Conservation (phyloP, 2,888 invertebrate species). For the Arenicola marina region DNA sequence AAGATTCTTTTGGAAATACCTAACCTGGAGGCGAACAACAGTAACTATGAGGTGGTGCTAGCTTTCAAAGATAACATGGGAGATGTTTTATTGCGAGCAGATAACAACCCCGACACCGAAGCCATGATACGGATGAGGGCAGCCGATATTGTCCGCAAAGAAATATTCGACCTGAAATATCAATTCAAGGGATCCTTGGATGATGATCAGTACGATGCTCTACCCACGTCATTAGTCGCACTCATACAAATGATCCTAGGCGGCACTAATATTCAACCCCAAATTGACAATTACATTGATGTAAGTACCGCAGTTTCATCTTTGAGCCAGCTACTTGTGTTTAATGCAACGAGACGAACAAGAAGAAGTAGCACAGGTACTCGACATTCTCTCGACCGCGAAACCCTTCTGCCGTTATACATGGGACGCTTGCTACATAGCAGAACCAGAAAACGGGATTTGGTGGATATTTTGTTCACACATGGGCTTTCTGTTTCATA, state of each 20-base stretch:
- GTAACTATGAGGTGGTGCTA: constrained; percentile 1
- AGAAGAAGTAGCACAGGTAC: background rate
- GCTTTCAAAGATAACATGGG: background rate
- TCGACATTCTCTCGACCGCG: background rate
- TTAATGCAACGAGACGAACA: background rate
- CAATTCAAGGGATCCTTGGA: background rate
- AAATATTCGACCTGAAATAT: background rate
- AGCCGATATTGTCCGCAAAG: background rate
- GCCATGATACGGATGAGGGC: background rate
- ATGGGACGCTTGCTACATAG: background rate
- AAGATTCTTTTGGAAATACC: no score
- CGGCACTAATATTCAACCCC: background rate
- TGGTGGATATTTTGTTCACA: background rate
- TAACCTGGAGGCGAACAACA: background rate
- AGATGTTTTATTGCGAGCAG: background rate
- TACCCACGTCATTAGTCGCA: background rate
- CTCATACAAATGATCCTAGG: background rate
- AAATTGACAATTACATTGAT: background rate
- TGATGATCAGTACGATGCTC: constrained; percentile 3
- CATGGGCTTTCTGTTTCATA: background rate
- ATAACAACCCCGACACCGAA: background rate
- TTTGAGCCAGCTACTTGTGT: background rate
- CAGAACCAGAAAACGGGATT: constrained; percentile 4
- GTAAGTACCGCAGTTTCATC: background rate
- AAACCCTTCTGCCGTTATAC: background rate